A percentile compares a stretch with the other conserved stretches of the same genome.
These are phyloP conservation scores for Bufo gargarizans DNA, from an alignment of 2,113 vertebrate species.

Conservation along the genomic window DNA sequence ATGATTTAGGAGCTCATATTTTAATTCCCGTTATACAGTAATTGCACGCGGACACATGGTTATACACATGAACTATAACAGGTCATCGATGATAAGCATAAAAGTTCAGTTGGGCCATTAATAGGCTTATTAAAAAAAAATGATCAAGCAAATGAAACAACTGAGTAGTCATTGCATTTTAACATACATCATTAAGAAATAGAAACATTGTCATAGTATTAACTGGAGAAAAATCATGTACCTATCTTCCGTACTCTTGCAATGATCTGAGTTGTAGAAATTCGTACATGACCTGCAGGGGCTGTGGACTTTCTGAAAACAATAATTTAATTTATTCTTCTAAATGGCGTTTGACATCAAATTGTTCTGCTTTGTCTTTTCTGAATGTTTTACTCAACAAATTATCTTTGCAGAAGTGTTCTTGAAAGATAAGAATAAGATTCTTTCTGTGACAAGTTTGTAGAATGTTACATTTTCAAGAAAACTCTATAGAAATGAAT, in stretches of 20 bases:
- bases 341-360: not conserved
- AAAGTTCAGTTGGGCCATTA: not conserved
- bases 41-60: not conserved
- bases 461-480: not conserved
- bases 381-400: not conserved
- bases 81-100: not conserved
- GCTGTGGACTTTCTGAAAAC: not conserved
- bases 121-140: too few relatives aligned
- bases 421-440: conserved; percentile 1
- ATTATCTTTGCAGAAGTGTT: not conserved
- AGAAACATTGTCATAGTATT: not conserved
- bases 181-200: not conserved
- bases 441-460: not conserved
- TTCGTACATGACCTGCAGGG: not conserved
- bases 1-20: too few relatives aligned
- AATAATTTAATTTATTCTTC: not conserved
- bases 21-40: not conserved
- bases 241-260: not conserved
- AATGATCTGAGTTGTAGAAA: not conserved
- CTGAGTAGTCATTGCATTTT: not conserved
- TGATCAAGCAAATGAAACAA: not conserved
- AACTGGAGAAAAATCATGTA: not conserved
- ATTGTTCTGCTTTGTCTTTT: not conserved
- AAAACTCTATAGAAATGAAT: not conserved
- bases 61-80: not conserved